These are phyloP conservation scores for Leptocoma aspasia DNA, from an alignment of 2,113 vertebrate genomes.

Conservation along the genomic window DNA sequence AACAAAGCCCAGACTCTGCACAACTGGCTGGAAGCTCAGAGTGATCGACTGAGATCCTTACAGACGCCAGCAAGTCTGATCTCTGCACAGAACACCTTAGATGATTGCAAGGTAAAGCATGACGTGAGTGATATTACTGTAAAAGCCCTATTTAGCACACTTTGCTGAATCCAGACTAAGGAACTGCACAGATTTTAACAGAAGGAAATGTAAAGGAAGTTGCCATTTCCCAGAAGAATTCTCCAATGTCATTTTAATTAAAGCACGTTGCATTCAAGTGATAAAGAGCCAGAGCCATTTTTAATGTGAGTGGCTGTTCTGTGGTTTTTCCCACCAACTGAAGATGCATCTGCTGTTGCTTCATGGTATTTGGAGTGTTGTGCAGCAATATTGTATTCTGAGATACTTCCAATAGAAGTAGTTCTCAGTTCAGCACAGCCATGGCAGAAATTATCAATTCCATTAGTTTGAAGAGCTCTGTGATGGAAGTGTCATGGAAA, in stretches of 20 bases:
- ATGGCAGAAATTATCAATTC: not conserved
- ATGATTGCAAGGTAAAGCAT: slow-evolving; percentile 78
- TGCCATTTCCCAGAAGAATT: not conserved
- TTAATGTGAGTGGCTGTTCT: not conserved
- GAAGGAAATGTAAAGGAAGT: not conserved
- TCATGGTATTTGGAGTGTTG: not conserved
- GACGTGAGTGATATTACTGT: not conserved
- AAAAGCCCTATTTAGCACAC: not conserved
- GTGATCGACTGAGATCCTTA: slow-evolving; percentile 68
- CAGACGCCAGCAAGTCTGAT: slow-evolving; percentile 70
- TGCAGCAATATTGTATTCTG: not conserved
- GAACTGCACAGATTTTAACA: not conserved
- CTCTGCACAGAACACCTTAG: slow-evolving; percentile 69
- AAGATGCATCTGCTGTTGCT: not conserved
- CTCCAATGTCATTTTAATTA: not conserved
- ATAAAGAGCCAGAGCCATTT: not conserved
- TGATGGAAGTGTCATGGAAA: not conserved
- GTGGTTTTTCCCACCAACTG: rapidly evolving
- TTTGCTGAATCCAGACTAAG: not conserved
- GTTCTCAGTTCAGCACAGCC: not conserved
- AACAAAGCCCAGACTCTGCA: slow-evolving; percentile 72
- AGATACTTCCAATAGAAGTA: not conserved
- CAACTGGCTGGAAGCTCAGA: slow-evolving; percentile 80
- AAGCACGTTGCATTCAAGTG: not conserved
- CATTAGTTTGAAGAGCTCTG: slow-evolving; percentile 14